Percentiles rank a stretch among this genome's conserved stretches.
Evolutionary conservation across 92 coral and sea anemone genomes (phyloP).

Genomic region (Chrysogorgia sp.): DNA sequence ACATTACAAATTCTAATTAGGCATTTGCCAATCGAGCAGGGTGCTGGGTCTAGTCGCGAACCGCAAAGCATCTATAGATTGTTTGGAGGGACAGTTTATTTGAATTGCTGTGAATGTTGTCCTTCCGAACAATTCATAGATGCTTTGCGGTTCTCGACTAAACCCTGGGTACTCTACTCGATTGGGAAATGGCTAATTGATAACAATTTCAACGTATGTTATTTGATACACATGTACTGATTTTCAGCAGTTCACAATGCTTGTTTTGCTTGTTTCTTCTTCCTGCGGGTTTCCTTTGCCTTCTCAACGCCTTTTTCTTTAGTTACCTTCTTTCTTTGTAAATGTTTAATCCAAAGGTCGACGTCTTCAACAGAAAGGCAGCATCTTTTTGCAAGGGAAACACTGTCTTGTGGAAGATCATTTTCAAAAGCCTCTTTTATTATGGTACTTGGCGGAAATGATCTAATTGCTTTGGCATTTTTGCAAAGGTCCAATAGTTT

Average conservation of each 20-base stretch:
- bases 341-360: slow-evolving; percentile 54
- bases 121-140: not conserved
- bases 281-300: slow-evolving; percentile 58
- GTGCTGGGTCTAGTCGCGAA: too few relatives aligned
- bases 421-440: slow-evolving; percentile 60
- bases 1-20: not conserved
- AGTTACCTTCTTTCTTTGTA: slow-evolving; percentile 43
- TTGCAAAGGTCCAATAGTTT: slow-evolving; percentile 50
- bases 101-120: too few relatives aligned
- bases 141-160: not conserved
- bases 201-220: slow-evolving; percentile 12
- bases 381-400: slow-evolving; percentile 56
- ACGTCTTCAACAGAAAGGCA: slow-evolving; percentile 59
- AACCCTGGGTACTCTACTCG: too few relatives aligned
- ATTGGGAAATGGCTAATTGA: too few relatives aligned
- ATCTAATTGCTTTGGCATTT: slow-evolving; percentile 53
- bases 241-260: slow-evolving; percentile 11
- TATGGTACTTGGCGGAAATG: slow-evolving; percentile 58
- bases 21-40: too few relatives aligned
- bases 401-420: slow-evolving; percentile 19
- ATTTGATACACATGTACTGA: slow-evolving; percentile 8
- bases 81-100: too few relatives aligned
- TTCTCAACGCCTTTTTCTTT: slow-evolving; percentile 49
- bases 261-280: slow-evolving; percentile 33
- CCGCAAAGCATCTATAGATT: too few relatives aligned